phyloP scores from a whole-genome alignment of 2,113 vertebrate genomes.

The Oreotrochilus melanogaster region DNA sequence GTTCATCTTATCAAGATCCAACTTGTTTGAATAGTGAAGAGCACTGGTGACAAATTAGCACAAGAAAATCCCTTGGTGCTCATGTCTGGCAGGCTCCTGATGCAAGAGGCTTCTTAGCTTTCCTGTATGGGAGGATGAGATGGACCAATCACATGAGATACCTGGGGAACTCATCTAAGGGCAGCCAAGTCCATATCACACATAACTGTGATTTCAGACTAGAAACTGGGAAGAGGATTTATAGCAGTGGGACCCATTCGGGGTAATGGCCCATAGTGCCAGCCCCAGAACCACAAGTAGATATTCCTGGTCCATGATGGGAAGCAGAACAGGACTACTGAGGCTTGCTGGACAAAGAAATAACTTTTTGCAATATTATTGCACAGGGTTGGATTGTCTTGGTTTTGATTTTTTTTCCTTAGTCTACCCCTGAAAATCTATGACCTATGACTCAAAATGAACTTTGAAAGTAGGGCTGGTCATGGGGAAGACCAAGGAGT shows the following conservation, averaged over 20 bases:
- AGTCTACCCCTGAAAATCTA: background rate
- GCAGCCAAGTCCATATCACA: fast-evolving
- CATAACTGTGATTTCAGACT: background rate
- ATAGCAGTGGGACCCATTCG: background rate
- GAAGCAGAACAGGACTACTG: background rate
- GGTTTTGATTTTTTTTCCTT: no score
- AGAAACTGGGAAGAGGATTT: background rate
- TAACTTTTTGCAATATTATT: background rate
- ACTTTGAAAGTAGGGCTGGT: background rate
- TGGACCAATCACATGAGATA: background rate
- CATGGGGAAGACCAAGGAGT: background rate
- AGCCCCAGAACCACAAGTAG: background rate
- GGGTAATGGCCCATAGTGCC: background rate
- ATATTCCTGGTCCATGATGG: background rate
- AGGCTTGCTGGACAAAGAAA: background rate
- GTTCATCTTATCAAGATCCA: background rate
- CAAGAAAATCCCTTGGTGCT: background rate
- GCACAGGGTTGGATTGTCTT: background rate
- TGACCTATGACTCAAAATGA: background rate
- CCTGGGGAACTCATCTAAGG: background rate
- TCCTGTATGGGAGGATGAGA: background rate
- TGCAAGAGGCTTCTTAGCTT: background rate
- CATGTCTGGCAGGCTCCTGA: fast-evolving
- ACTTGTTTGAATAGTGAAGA: background rate
- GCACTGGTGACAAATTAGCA: background rate